Evolutionary conservation across 2,113 vertebrate genomes (phyloP), one percentile per base, ranked within the genome.

Genomic region (Psittacara wagleri): DNA sequence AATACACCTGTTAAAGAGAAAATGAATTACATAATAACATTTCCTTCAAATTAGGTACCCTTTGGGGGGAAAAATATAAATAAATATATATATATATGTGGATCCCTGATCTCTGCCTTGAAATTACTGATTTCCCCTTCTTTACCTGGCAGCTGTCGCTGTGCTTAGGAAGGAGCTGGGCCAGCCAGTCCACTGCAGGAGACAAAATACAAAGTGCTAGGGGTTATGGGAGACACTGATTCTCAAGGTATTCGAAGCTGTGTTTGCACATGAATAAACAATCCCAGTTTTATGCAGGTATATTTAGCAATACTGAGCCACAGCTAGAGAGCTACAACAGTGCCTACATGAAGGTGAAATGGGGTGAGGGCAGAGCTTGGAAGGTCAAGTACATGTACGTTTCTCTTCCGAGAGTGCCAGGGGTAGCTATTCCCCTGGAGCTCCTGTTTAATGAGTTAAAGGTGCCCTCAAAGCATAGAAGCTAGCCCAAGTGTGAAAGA

Each of bases 1-100:
- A 95, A 92, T 91, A 77, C 43, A 80, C 67, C 85, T 89, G 73
- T 80, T 96, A 91, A 93, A 63, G 55, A 66, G 77, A 73, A 95
- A 87, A 78, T 68, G 1, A 92, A 84, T 92, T 88, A 39, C 49
- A 46, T 85, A 80, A 78, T 41, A 52, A 46, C n/a, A 3, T 80
- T 74, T 86, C 82, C 67, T 84, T 61, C 23, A 17, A 29, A 86
- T 4, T 13, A 80, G 72, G 8, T 83, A 88, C 23, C 29, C 22
- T 83, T 61, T 31, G 11, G 43, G 46, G 82, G 9, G 0, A 29
- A 12, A 35, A 44, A 39, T 17, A 20, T 18, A 7, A 22, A 6
- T 37, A 55, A 20, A 9, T 61, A 17, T 29, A 37, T 24, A 8
- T 24, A 1, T 49, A 2, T 74, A 2, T 43, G 11, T 63, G 62